phyloP scores from a whole-genome alignment of 92 coral and sea anemone species.

The Parazoanthus darwini region DNA sequence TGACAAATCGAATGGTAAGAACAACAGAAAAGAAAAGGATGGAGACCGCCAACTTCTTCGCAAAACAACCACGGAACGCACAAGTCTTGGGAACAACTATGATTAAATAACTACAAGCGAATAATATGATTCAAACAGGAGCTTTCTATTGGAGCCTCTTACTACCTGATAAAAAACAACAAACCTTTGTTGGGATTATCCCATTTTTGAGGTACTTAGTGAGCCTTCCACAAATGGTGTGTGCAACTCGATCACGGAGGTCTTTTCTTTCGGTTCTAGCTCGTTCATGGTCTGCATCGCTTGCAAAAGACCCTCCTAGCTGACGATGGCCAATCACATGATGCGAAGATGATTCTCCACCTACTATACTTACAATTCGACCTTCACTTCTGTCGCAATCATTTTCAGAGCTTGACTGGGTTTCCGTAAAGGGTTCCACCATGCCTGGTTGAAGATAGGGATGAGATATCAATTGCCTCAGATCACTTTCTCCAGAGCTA shows the following conservation, averaged over 20 bases:
- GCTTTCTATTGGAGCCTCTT: not conserved
- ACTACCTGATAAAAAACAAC: not conserved
- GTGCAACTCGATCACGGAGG: constrained; percentile 53
- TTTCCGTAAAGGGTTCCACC: constrained; percentile 21
- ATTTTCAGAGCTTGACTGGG: not conserved
- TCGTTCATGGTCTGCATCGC: constrained; percentile 17
- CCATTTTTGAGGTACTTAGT: constrained; percentile 50
- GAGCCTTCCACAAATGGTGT: constrained; percentile 61
- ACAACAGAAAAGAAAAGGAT: not conserved
- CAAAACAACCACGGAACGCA: not conserved
- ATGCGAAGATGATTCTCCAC: not conserved
- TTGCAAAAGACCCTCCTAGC: constrained; percentile 1
- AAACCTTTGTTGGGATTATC: constrained; percentile 51
- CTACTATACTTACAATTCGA: constrained; percentile 23
- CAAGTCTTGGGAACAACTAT: not conserved
- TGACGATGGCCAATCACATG: not conserved
- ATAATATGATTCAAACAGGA: not conserved
- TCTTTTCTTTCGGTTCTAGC: constrained; percentile 28
- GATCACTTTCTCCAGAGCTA: constrained; percentile 18
- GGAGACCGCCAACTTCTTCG: too few relatives aligned
- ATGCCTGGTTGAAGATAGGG: constrained; percentile 64
- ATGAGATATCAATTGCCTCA: constrained; percentile 35
- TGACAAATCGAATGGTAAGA: too few relatives aligned
- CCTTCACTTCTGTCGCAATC: constrained; percentile 6
- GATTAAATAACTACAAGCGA: not conserved